phyloP scores from a whole-genome alignment of 2,888 invertebrate species.

The Lacanobia oleracea region DNA sequence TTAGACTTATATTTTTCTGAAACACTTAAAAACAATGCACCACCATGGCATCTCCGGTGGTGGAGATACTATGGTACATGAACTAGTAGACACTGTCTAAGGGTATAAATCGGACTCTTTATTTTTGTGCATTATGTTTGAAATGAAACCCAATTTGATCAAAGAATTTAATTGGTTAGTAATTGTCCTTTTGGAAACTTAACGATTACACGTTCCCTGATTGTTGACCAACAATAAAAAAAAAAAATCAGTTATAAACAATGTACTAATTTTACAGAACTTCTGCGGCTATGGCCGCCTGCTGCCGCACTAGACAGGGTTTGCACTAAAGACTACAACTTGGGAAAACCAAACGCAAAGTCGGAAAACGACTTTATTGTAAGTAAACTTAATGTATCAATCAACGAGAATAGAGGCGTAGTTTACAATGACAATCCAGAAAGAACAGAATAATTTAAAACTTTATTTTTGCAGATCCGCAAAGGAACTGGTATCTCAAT shows the following conservation, averaged over 20 bases:
- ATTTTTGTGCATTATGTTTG: too few relatives aligned
- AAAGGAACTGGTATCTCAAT: constrained; percentile 49
- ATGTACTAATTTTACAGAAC: constrained; percentile 72
- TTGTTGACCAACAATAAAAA: too few relatives aligned
- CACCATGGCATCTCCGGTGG: too few relatives aligned
- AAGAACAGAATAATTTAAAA: background rate
- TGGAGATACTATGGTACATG: too few relatives aligned
- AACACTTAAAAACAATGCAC: too few relatives aligned
- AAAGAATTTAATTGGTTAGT: too few relatives aligned
- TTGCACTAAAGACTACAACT: constrained; percentile 88
- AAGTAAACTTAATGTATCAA: constrained; percentile 54
- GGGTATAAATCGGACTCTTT: too few relatives aligned
- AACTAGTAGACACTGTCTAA: too few relatives aligned
- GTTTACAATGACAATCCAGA: background rate
- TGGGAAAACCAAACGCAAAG: constrained; percentile 76
- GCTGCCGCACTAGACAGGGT: constrained; percentile 82
- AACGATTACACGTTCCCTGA: too few relatives aligned
- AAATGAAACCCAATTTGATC: too few relatives aligned
- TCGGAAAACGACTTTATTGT: constrained; percentile 76
- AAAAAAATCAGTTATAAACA: background rate
- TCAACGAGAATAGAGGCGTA: background rate
- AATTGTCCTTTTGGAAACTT: too few relatives aligned
- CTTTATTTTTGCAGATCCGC: constrained; percentile 21
- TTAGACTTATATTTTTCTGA: too few relatives aligned
- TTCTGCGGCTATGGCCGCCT: constrained; percentile 87